A percentile compares a stretch with the other conserved stretches of the same genome.
phyloP scores from a whole-genome alignment of 2,888 invertebrate genomes.

The Drosophila meridiana region DNA sequence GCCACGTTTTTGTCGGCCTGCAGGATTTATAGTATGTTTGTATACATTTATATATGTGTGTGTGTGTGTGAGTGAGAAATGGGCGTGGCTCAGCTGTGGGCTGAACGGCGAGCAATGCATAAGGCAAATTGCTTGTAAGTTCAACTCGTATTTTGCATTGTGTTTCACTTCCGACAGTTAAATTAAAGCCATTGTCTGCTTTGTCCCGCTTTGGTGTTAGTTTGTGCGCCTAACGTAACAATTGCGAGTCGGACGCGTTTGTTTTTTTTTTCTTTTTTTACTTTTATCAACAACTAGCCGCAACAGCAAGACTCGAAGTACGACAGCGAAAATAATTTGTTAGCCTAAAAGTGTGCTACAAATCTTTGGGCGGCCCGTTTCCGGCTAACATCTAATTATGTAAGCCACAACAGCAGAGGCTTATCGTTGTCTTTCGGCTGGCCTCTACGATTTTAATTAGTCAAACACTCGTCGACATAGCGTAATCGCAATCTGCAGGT shows the following conservation, averaged over 20 bases:
- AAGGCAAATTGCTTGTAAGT: constrained; percentile 79
- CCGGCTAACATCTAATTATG: constrained; percentile 44
- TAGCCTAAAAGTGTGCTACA: constrained; percentile 66
- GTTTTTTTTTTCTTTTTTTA: not conserved
- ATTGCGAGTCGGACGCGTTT: constrained; percentile 63
- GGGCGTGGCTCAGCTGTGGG: constrained; percentile 53
- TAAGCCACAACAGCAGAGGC: constrained; percentile 23
- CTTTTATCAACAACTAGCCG: constrained; percentile 51
- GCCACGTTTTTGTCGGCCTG: constrained; percentile 69
- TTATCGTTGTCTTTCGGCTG: constrained; percentile 10
- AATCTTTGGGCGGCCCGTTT: constrained; percentile 51
- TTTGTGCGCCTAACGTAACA: constrained; percentile 75
- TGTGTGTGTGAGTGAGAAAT: constrained; percentile 48
- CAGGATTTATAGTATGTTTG: constrained; percentile 60
- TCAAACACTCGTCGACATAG: constrained; percentile 52
- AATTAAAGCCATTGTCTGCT: constrained; percentile 78
- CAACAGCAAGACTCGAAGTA: constrained; percentile 53
- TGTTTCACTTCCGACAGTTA: constrained; percentile 82
- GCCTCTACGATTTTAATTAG: constrained; percentile 61
- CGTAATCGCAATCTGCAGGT: constrained; percentile 28
- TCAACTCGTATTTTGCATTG: constrained; percentile 79
- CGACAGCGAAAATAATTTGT: constrained; percentile 75
- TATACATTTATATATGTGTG: constrained; percentile 11
- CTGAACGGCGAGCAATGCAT: constrained; percentile 59
- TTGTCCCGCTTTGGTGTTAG: constrained; percentile 54